A percentile compares a stretch with the other conserved stretches of the same genome.
phyloP scores from a whole-genome alignment of 2,113 vertebrate species.

The Chaetops frenatus region DNA sequence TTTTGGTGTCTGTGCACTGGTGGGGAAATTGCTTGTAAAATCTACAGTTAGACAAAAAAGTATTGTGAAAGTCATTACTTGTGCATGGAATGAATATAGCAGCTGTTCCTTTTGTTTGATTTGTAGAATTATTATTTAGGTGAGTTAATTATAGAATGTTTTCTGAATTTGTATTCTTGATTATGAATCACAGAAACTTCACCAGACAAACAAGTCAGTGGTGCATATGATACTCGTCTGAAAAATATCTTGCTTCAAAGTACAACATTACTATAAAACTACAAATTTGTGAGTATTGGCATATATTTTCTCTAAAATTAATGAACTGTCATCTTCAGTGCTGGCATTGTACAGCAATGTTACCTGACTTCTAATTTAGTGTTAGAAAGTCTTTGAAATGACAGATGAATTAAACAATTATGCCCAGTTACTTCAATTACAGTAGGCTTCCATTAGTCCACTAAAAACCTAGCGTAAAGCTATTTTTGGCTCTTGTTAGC shows the following conservation, averaged over 20 bases:
- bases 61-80: neutral
- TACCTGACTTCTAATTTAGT: neutral
- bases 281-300: neutral
- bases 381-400: neutral
- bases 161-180: neutral
- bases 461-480: neutral
- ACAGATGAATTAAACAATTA: neutral
- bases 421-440: neutral
- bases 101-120: neutral
- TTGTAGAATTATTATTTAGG: neutral
- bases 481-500: neutral
- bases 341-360: neutral
- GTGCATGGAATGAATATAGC: neutral
- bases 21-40: neutral
- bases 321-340: neutral
- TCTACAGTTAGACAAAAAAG: neutral
- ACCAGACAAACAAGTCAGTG: neutral
- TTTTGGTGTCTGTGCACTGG: neutral
- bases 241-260: constrained; percentile 10
- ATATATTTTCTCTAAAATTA: neutral
- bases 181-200: neutral
- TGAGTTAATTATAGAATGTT: neutral
- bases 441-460: neutral
- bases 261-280: neutral
- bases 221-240: neutral